Evolutionary conservation across 2,797 vertebrate species (phyloP).

Genomic region (Lutjanus campechanus): DNA sequence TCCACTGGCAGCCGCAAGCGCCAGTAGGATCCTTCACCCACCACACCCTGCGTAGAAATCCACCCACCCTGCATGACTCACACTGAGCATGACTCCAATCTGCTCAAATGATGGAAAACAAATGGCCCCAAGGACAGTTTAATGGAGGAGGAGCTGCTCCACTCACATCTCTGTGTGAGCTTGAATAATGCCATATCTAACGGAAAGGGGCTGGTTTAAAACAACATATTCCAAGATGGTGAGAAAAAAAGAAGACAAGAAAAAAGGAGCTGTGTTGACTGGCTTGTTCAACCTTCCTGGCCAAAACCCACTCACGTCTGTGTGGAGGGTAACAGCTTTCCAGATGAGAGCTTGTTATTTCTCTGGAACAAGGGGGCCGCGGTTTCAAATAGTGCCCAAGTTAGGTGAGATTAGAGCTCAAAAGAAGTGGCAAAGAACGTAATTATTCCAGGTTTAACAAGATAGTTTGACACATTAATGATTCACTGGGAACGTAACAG

Average conservation of each 20-base stretch:
- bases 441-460: constrained; percentile 25
- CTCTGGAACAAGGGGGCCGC: neutral
- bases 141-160: constrained; percentile 57
- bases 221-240: constrained; percentile 38
- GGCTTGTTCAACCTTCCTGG: constrained; percentile 25
- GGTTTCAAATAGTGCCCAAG: constrained; percentile 5
- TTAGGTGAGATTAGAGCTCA: constrained; percentile 18
- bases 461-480: constrained; percentile 33
- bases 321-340: constrained; percentile 29
- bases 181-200: constrained; percentile 63
- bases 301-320: constrained; percentile 34
- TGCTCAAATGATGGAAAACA: constrained; percentile 75
- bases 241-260: neutral
- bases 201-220: constrained; percentile 47
- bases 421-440: constrained; percentile 6
- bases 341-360: constrained; percentile 38
- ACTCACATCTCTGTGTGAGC: constrained; percentile 62
- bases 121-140: constrained; percentile 70
- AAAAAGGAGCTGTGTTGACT: constrained; percentile 26
- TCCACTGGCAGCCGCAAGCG: constrained; percentile 55
- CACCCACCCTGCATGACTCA: constrained; percentile 83
- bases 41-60: constrained; percentile 81
- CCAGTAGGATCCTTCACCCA: constrained; percentile 63
- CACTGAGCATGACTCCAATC: constrained; percentile 73
- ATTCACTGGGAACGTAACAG: constrained; percentile 15